phyloP scores from a whole-genome alignment of 2,888 invertebrate species.

The Tineola bisselliella region DNA sequence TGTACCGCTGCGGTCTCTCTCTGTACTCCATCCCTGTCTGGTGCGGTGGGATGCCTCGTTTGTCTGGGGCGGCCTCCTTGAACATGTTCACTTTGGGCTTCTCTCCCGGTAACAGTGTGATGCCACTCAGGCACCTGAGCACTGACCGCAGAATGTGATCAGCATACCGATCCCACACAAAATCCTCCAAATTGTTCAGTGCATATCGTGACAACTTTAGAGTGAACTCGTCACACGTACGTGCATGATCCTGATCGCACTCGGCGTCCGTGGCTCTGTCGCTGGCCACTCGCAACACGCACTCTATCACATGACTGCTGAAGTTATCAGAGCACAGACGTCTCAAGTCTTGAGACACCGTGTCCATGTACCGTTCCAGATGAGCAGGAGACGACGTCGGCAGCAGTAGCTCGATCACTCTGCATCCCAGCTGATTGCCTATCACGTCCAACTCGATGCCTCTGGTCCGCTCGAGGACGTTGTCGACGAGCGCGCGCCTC shows the following conservation, averaged over 20 bases:
- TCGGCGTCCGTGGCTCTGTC: conserved; percentile 50
- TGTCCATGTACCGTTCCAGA: conserved; percentile 70
- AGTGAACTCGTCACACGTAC: conserved; percentile 71
- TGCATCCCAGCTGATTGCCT: conserved; percentile 83
- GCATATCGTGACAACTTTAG: conserved; percentile 78
- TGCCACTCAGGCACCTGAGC: conserved; percentile 75
- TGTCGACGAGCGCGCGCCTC: conserved; percentile 78
- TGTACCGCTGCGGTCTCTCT: conserved; percentile 68
- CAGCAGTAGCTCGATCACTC: conserved; percentile 79
- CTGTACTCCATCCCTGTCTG: conserved; percentile 50
- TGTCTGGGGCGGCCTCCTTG: conserved; percentile 29
- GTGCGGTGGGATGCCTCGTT: conserved; percentile 47
- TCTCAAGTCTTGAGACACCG: conserved; percentile 73
- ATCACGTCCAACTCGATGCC: conserved; percentile 77
- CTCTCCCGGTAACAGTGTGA: conserved; percentile 62
- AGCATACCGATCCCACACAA: conserved; percentile 79
- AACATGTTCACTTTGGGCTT: conserved; percentile 51
- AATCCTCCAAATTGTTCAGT: conserved; percentile 87
- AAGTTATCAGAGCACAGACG: conserved; percentile 78
- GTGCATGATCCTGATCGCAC: conserved; percentile 47
- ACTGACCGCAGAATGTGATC: conserved; percentile 80
- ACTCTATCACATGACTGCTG: conserved; percentile 82
- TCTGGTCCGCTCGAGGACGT: conserved; percentile 77
- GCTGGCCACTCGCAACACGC: conserved; percentile 63
- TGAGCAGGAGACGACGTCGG: conserved; percentile 72